phyloP scores from a whole-genome alignment of 2,113 vertebrate species.

The Nipponia nippon region DNA sequence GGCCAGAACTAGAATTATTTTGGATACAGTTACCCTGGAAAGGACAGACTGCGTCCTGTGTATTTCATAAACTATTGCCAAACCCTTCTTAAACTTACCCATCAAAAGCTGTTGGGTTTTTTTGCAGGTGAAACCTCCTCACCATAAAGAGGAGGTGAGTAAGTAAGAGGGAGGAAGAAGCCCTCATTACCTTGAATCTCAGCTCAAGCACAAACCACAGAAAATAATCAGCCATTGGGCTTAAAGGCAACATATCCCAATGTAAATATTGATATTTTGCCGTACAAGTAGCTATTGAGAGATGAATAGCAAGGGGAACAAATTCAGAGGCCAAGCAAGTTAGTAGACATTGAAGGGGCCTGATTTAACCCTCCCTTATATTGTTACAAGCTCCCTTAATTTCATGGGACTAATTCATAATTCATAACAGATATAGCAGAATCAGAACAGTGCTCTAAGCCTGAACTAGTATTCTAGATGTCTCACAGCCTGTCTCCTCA shows the following conservation, averaged over 20 bases:
- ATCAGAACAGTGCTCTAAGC: neutral
- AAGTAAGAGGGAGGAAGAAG: neutral
- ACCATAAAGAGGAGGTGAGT: neutral
- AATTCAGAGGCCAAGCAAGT: slow-evolving; percentile 49
- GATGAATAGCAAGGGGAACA: slow-evolving; percentile 31
- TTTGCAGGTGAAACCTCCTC: neutral
- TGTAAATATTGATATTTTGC: slow-evolving; percentile 43
- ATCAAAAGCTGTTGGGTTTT: neutral
- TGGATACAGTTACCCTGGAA: neutral
- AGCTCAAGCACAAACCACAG: slow-evolving; percentile 31
- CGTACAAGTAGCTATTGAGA: slow-evolving; percentile 66
- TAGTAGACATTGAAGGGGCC: slow-evolving; percentile 20
- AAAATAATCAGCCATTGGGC: slow-evolving; percentile 38
- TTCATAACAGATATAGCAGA: neutral
- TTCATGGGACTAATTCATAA: neutral
- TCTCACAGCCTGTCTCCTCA: neutral
- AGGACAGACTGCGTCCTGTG: neutral
- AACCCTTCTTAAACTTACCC: neutral
- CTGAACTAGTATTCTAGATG: neutral
- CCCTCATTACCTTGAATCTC: neutral
- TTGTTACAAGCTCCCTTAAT: neutral
- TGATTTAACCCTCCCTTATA: neutral
- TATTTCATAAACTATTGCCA: neutral
- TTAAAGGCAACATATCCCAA: neutral
- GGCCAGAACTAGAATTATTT: neutral